Percentiles rank a stretch among this genome's conserved stretches.
Evolutionary conservation across 2,888 invertebrate genomes (phyloP).

Genomic region (Plemyria rubiginata): DNA sequence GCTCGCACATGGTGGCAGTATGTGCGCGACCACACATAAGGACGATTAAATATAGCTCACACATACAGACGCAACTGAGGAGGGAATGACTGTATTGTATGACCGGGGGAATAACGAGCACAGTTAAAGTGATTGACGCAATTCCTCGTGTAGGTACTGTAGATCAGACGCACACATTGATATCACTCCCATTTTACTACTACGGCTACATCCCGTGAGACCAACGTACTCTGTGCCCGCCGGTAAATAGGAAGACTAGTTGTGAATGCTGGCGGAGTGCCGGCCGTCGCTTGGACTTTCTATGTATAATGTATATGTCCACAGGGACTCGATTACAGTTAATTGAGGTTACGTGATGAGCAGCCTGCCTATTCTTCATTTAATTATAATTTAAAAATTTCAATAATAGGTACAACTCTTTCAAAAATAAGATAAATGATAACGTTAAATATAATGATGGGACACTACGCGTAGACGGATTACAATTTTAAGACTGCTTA

Average conservation of each 20-base stretch:
- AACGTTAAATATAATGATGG: no score
- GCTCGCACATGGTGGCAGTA: constrained; percentile 76
- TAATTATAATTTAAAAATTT: neutral
- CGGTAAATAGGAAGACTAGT: constrained; percentile 68
- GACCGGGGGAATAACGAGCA: constrained; percentile 69
- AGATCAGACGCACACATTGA: constrained; percentile 69
- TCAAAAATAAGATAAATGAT: neutral
- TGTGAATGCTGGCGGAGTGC: constrained; percentile 71
- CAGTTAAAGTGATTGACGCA: constrained; percentile 77
- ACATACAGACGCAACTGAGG: constrained; percentile 55
- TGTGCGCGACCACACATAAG: constrained; percentile 70
- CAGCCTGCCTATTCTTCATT: constrained; percentile 9
- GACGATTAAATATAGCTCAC: constrained; percentile 80
- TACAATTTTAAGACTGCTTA: neutral
- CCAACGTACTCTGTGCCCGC: constrained; percentile 68
- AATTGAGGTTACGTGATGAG: constrained; percentile 51
- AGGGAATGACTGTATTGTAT: constrained; percentile 70
- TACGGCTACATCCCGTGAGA: constrained; percentile 79
- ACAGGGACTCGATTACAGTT: constrained; percentile 59
- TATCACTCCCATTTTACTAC: constrained; percentile 74
- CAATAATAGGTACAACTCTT: neutral
- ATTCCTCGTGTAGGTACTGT: constrained; percentile 61
- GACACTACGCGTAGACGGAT: constrained; percentile 12
- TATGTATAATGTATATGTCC: constrained; percentile 57
- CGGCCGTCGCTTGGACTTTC: constrained; percentile 56